Percentiles rank a stretch among this genome's conserved stretches.
phyloP scores from a whole-genome alignment of 2,797 vertebrate species.

The Lepilemur ruficaudatus region DNA sequence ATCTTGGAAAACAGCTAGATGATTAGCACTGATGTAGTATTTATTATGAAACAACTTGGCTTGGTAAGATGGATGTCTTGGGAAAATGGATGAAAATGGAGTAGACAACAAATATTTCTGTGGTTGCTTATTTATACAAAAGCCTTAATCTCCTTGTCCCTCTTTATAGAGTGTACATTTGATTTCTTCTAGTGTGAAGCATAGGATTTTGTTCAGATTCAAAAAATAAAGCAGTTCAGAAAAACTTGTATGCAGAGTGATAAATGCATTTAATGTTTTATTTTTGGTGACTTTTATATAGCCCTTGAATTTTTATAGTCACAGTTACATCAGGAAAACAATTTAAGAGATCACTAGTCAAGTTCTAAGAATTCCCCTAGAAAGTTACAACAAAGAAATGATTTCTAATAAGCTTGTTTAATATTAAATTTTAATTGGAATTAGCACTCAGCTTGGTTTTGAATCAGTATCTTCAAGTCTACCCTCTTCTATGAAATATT shows the following conservation, averaged over 20 bases:
- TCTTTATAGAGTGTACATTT: not conserved
- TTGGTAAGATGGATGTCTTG: not conserved
- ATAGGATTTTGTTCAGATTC: conserved; percentile 30
- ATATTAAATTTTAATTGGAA: conserved; percentile 61
- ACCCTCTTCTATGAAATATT: conserved; percentile 43
- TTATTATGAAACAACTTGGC: not conserved
- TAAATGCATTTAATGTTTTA: not conserved
- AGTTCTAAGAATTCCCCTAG: conserved; percentile 22
- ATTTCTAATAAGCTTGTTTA: conserved; percentile 54
- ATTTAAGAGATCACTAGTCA: not conserved
- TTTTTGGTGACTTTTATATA: conserved; percentile 44
- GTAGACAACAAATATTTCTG: not conserved
- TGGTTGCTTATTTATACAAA: not conserved
- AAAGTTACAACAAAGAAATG: conserved; percentile 37
- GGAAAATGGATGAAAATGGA: not conserved
- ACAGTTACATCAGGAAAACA: conserved; percentile 29
- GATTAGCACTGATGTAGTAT: not conserved
- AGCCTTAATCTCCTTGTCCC: not conserved
- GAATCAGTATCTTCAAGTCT: conserved; percentile 6
- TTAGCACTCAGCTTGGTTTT: conserved; percentile 35
- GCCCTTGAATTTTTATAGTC: conserved; percentile 14
- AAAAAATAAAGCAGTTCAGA: not conserved
- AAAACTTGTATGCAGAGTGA: not conserved
- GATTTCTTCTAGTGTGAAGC: not conserved
- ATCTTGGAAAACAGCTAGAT: not conserved